Evolutionary conservation across 2,888 invertebrate species (phyloP).

Genomic region (Allygus modestus): DNA sequence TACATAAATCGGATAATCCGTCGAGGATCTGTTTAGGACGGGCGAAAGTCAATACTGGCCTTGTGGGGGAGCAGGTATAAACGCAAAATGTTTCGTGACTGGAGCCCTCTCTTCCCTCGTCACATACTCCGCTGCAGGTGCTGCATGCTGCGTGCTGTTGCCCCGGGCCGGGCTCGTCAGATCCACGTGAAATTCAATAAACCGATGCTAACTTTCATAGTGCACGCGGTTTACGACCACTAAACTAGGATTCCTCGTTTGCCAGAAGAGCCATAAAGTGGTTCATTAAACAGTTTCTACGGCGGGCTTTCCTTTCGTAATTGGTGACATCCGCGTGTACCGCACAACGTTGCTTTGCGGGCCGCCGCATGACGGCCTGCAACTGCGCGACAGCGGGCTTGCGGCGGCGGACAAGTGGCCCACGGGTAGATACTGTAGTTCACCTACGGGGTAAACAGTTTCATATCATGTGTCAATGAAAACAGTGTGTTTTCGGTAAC

Average conservation of each 20-base stretch:
- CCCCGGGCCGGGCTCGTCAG: background rate
- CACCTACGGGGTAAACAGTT: too few species aligned
- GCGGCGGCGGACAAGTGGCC: background rate
- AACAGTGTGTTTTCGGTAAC: too few species aligned
- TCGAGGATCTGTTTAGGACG: too few species aligned
- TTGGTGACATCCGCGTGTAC: slow-evolving; percentile 53
- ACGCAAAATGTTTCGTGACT: too few species aligned
- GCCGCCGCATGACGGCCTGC: background rate
- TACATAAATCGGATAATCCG: too few species aligned
- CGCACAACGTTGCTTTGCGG: background rate
- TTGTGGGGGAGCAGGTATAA: too few species aligned
- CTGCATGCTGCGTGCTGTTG: too few species aligned
- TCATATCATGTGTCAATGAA: too few species aligned
- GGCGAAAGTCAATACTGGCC: too few species aligned
- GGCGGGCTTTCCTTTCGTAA: slow-evolving; percentile 51
- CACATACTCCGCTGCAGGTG: too few species aligned
- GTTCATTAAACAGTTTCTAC: slow-evolving; percentile 57
- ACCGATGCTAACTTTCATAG: slow-evolving; percentile 38
- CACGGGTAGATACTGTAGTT: too few species aligned
- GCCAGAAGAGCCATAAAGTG: slow-evolving; percentile 50
- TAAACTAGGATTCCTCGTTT: slow-evolving; percentile 58
- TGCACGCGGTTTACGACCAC: slow-evolving; percentile 48
- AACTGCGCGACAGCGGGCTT: background rate
- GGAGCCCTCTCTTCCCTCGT: too few species aligned
- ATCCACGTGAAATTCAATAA: slow-evolving; percentile 43